A percentile compares a stretch with the other conserved stretches of the same genome.
Evolutionary conservation across 1,140 invertebrate genomes (phyloP).

Genomic region (Sarcophaga peregrina): DNA sequence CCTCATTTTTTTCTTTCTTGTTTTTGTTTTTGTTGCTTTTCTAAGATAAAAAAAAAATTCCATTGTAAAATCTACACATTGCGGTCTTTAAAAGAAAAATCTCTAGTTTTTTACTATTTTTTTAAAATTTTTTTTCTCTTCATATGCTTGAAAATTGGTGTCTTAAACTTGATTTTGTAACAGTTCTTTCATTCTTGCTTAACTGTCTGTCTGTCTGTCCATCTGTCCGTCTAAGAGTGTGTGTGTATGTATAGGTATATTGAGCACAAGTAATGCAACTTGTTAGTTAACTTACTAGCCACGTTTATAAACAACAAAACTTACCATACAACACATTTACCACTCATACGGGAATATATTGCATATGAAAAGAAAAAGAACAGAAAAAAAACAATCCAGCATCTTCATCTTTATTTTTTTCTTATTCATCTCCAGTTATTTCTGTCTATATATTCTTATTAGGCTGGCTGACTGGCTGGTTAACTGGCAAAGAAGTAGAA

Average conservation of each 20-base stretch:
- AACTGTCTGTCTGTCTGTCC: constrained; percentile 14
- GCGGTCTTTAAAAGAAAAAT: constrained; percentile 11
- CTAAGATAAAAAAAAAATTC: constrained; percentile 2
- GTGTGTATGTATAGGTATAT: neutral
- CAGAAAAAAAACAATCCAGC: constrained; percentile 11
- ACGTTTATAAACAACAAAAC: no score
- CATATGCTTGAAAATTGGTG: constrained; percentile 30
- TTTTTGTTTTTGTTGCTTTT: neutral
- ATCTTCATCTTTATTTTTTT: constrained; percentile 31
- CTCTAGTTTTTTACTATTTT: neutral
- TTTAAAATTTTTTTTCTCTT: neutral
- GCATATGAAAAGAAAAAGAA: neutral
- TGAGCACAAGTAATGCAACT: constrained; percentile 24
- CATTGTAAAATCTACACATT: constrained; percentile 30
- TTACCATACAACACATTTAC: no score
- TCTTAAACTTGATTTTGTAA: constrained; percentile 42
- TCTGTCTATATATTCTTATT: constrained; percentile 5
- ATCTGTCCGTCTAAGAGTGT: neutral
- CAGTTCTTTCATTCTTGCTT: constrained; percentile 40
- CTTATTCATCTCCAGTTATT: neutral
- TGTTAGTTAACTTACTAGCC: constrained; percentile 3
- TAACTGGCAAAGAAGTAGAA: no score
- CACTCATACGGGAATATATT: no score
- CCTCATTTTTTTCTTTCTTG: neutral
- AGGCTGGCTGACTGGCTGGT: neutral